phyloP scores from a whole-genome alignment of 2,113 vertebrate species.

The Perca schrenkii region DNA sequence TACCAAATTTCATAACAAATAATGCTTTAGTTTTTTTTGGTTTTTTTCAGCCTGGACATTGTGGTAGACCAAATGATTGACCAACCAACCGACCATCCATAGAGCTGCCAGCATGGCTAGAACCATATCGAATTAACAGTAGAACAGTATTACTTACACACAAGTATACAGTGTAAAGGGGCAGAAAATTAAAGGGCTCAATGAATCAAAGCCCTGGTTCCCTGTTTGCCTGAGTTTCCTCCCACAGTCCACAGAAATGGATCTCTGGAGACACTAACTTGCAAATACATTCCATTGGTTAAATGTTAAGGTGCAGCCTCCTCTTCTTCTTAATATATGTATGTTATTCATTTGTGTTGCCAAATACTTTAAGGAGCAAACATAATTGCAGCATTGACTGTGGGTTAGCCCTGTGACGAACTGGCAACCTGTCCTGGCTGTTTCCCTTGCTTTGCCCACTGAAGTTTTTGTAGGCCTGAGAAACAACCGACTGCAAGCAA shows the following conservation, averaged over 20 bases:
- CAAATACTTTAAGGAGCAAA: not conserved
- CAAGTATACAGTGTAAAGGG: not conserved
- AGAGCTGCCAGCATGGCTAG: not conserved
- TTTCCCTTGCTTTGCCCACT: not conserved
- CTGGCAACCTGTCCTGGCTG: not conserved
- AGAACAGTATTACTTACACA: not conserved
- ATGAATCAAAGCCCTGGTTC: not conserved
- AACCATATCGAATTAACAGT: not conserved
- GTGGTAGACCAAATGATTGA: not conserved
- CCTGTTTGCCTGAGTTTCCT: not conserved
- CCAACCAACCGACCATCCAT: not conserved
- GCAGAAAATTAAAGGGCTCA: not conserved
- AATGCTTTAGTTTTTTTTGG: not conserved
- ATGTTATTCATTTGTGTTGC: not conserved
- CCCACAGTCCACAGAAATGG: not conserved
- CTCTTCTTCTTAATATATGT: not conserved
- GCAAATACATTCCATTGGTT: not conserved
- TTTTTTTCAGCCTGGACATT: not conserved
- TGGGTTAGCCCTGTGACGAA: not conserved
- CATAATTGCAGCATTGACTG: not conserved
- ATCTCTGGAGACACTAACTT: not conserved
- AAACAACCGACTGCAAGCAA: not conserved
- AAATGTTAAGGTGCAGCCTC: not conserved
- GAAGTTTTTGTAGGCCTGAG: not conserved
- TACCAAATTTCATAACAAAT: not conserved